Percentiles rank a stretch among this genome's conserved stretches.
Conservation (phyloP, 2,113 vertebrate species). For the Pteronura brasiliensis region DNA sequence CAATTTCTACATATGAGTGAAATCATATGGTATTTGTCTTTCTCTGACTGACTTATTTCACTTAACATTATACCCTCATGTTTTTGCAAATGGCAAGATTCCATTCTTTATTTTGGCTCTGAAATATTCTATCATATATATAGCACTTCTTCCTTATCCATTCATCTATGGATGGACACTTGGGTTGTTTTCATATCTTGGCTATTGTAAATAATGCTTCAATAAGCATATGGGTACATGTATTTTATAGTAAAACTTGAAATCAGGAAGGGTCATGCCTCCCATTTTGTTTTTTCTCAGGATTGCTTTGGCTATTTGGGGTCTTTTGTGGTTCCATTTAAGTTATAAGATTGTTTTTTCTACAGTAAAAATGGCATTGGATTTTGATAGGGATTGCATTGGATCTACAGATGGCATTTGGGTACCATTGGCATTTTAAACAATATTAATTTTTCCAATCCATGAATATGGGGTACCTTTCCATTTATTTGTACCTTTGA, state of each 20-base stretch:
- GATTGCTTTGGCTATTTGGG: neutral
- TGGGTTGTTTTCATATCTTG: neutral
- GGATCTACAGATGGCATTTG: neutral
- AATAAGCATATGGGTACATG: neutral
- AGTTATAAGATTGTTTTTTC: neutral
- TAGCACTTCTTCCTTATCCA: neutral
- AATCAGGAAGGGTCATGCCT: neutral
- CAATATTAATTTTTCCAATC: neutral
- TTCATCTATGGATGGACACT: neutral
- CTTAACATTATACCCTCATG: neutral
- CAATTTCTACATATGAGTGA: neutral
- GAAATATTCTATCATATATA: neutral
- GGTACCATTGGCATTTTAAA: neutral
- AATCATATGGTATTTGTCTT: neutral
- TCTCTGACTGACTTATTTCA: neutral
- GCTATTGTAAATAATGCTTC: neutral
- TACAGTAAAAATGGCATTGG: neutral
- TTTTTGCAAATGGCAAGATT: neutral
- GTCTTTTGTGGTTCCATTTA: neutral
- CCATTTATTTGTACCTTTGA: neutral
- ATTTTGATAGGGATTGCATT: neutral
- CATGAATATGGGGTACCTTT: neutral
- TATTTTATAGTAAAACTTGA: neutral
- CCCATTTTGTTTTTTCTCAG: neutral
- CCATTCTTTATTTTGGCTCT: neutral